Percentiles rank a stretch among this genome's conserved stretches.
These are phyloP conservation scores for Pantala flavescens DNA, from an alignment of 1,140 invertebrate species.

Conservation along the genomic window DNA sequence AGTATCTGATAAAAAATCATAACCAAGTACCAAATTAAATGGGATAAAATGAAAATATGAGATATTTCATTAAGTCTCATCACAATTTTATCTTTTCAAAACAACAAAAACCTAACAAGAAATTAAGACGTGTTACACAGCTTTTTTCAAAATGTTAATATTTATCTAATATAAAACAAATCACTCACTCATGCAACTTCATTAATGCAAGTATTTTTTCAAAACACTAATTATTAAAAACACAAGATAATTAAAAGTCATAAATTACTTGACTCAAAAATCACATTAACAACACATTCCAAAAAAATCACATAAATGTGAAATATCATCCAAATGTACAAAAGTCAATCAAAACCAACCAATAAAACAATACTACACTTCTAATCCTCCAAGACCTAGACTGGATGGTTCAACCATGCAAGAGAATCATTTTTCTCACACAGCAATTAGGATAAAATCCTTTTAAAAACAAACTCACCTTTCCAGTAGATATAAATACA, in stretches of 20 bases:
- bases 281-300: neutral
- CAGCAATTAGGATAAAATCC: neutral
- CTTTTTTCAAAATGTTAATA: neutral
- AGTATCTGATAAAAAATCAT: no score
- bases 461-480: neutral
- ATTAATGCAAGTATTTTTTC: neutral
- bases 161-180: neutral
- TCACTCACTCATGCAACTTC: neutral
- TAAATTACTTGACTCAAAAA: conserved; percentile 11
- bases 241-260: neutral
- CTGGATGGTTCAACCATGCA: neutral
- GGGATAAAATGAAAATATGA: neutral
- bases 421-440: neutral
- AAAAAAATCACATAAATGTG: neutral
- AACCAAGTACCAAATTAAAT: neutral
- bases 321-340: neutral
- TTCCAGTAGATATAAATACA: neutral
- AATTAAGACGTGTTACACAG: neutral
- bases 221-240: neutral
- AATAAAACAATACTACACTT: conserved; percentile 3
- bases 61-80: neutral
- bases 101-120: conserved; percentile 10
- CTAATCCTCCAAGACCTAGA: neutral
- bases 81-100: conserved; percentile 5
- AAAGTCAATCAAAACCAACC: neutral